Evolutionary conservation across 2,797 vertebrate species (phyloP), one percentile per base, ranked within the genome.

Genomic region (Bryconaethiops microstoma): DNA sequence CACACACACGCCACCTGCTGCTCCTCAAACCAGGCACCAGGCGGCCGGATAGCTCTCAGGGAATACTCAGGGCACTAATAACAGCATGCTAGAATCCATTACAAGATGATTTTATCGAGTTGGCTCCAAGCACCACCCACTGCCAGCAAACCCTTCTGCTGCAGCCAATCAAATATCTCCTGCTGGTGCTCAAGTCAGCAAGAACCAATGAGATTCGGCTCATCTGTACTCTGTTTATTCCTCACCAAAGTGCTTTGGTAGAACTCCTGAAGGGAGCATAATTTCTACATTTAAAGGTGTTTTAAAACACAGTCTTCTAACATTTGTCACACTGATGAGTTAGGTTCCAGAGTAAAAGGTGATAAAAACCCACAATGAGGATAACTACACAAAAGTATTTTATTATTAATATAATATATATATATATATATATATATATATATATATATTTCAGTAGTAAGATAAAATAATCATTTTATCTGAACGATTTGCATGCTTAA

Each of bases 71-170:
- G 8, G 29, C 19, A n/a, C 57, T 78, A 72, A 71, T 63, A 78
- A 59, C 77, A 71, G 60, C 70, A 65, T 63, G 68, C 25, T 63
- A 17, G 60, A 72, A 79, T 52, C 29, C 45, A 71, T 63, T 72
- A 78, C 45, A 54, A 79, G 59, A 40, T 3, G 2, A 64, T 79
- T 79, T 64, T 55, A 72, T 64, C 72, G 69, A 79, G 60, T 54
- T 57, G 62, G n/a, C 62, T 67, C 21, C 42, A 74, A 80, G 50
- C 23, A 1, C 23, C 69, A 54, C 50, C 69, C 69, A 74, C 62
- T 65, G 45, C 48, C 60, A 23, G 29, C 48, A 45, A n/a, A 70
- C 14, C 48, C 68, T 25, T 52, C 69, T 63, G 29, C 35, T 2
- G 1, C 8, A 70, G 67, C 67, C 67, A 70, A 25, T 70, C 67